Base-by-base conservation (phyloP, 2,797 vertebrate species). In the Cetoscarus ocellatus region DNA sequence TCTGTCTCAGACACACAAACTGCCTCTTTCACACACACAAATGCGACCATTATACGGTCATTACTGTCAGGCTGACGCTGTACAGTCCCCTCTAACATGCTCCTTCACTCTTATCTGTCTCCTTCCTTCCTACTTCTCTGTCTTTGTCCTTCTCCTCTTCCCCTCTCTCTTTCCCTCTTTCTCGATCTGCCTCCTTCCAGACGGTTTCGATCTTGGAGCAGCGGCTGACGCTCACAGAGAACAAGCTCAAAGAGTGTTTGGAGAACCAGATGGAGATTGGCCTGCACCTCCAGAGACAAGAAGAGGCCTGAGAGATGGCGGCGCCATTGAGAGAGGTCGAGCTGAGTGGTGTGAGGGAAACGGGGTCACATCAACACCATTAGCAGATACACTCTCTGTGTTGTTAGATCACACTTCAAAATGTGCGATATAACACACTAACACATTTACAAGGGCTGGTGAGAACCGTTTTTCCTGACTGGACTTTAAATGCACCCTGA, bases 181-280 rank as follows among this genome's bases (percentile, higher is more conserved):
- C 45, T 60, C 3, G 42, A 27, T 44, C 61, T 53, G 49, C 60
- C 50, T 67, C 72, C 75, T 27, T 73, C 54, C 91, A 95, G 94
- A 95, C 93, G 7, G 93, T 95, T 88, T 90, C 91, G 12, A 94
- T 95, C 83, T 90, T 99, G 88, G 98, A 99, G 91, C 96, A 98
- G 91, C 94, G 98, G 67, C 88, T 98, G 91, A 97, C 96, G 0
- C 92, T 98, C 86, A 97, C 96, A 0, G 98, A 99, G 89, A 96
- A 99, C 94, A 98, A 97, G 85, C 94, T 99, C 86, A 97, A 97
- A 88, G 96, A 98, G 89, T 98, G 96, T 81, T 93, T 98, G 85
- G 95, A 98, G 82, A 96, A 94, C 88, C 97, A 98, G 92, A 93
- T 95, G 88, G 94, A 95, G 90, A 96, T 97, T 70, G 56, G 85